Evolutionary conservation across 2,113 vertebrate species (phyloP).

Genomic region (Pogona vitticeps): DNA sequence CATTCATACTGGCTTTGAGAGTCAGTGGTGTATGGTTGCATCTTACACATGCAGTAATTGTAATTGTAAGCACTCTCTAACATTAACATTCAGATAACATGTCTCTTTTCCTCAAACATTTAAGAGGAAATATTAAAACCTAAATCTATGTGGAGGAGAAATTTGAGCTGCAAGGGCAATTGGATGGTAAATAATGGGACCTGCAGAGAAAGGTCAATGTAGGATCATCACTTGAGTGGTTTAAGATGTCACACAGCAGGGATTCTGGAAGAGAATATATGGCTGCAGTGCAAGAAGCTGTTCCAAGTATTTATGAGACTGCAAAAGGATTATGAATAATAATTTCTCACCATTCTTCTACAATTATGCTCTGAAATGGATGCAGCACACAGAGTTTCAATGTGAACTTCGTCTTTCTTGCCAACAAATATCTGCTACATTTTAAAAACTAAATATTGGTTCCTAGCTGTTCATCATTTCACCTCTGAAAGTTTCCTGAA

Average conservation of each 20-base stretch:
- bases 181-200: not conserved
- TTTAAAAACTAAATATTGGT: not conserved
- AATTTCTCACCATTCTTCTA: not conserved
- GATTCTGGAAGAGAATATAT: not conserved
- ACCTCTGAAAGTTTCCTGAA: conserved; percentile 2
- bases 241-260: conserved; percentile 20
- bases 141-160: not conserved
- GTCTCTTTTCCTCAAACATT: not conserved
- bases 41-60: too few species aligned
- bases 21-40: too few species aligned
- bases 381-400: not conserved
- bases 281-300: conserved; percentile 2
- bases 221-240: conserved; percentile 12
- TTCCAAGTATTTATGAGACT: conserved; percentile 13
- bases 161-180: conserved; percentile 16
- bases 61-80: not conserved
- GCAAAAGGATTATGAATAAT: not conserved
- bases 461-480: not conserved
- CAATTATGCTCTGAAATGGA: not conserved
- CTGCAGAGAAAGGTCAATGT: conserved; percentile 12
- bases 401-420: not conserved
- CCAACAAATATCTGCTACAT: not conserved
- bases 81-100: not conserved
- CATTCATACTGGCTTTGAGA: too few species aligned
- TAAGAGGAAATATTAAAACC: not conserved